A percentile compares a stretch with the other conserved stretches of the same genome.
Conservation (phyloP, 2,113 vertebrate genomes). For the Benitochromis conjunctus region DNA sequence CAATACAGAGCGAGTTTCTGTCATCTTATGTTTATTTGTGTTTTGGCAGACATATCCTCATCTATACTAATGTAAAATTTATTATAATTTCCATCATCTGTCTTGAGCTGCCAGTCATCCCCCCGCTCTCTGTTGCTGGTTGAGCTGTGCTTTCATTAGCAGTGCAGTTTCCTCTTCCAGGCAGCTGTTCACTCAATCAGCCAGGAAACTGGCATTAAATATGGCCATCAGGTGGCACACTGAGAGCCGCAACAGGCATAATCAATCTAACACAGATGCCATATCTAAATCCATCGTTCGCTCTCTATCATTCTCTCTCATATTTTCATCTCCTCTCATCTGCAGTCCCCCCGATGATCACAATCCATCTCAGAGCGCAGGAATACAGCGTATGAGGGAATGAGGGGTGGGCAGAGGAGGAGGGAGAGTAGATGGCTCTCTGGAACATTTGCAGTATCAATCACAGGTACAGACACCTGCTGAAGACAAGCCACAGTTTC, state of each 20-base stretch:
- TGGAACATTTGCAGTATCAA: constrained; percentile 30
- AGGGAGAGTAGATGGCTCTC: neutral
- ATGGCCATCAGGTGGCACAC: constrained; percentile 59
- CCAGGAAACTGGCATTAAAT: constrained; percentile 60
- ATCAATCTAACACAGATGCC: constrained; percentile 67
- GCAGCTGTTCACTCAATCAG: constrained; percentile 61
- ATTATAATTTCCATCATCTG: constrained; percentile 16
- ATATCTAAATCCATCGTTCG: constrained; percentile 32
- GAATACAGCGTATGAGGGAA: constrained; percentile 2
- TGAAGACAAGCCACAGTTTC: neutral
- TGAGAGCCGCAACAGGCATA: constrained; percentile 46
- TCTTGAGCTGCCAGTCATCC: neutral
- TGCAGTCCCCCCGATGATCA: constrained; percentile 24
- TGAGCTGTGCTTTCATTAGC: constrained; percentile 28
- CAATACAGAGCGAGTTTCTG: neutral
- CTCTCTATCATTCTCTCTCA: constrained; percentile 30
- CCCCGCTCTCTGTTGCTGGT: constrained; percentile 31
- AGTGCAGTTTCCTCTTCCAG: constrained; percentile 33
- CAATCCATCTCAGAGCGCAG: constrained; percentile 41
- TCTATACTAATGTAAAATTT: constrained; percentile 26
- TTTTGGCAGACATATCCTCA: neutral
- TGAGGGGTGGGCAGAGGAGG: constrained; percentile 2
- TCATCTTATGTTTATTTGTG: neutral
- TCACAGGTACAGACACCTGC: constrained; percentile 13
- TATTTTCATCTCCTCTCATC: constrained; percentile 44